A percentile compares a stretch with the other conserved stretches of the same genome.
Evolutionary conservation across 2,113 vertebrate species (phyloP).

Genomic region (Theristicus caerulescens): DNA sequence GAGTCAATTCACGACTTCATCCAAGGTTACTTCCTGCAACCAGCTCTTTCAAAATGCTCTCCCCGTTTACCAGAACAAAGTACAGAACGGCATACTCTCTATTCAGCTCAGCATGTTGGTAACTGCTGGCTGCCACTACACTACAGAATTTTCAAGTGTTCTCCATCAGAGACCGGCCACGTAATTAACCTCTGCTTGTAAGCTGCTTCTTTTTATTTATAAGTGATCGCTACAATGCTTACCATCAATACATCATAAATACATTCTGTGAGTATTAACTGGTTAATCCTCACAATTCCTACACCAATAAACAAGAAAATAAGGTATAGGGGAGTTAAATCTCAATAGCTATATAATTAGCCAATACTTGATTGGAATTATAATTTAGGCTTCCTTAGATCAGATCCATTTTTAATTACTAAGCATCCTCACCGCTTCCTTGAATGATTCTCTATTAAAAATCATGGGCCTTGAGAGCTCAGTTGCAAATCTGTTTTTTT

Average conservation of each 20-base stretch:
- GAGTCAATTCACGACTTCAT: background rate
- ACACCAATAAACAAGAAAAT: background rate
- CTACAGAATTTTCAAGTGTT: background rate
- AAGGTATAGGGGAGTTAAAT: background rate
- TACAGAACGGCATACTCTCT: background rate
- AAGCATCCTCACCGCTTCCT: background rate
- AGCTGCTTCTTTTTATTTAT: background rate
- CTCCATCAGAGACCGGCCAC: background rate
- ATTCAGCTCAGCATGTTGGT: accelerated
- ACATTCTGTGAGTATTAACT: background rate
- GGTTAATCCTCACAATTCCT: background rate
- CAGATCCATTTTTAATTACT: background rate
- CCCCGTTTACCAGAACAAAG: background rate
- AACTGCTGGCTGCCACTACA: background rate
- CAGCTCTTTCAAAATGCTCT: background rate
- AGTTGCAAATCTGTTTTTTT: background rate
- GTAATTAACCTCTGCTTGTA: background rate
- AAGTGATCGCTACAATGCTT: background rate
- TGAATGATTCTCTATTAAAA: background rate
- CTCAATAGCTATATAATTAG: background rate
- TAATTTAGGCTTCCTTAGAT: background rate
- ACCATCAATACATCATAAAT: background rate
- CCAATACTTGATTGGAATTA: background rate
- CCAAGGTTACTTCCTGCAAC: background rate
- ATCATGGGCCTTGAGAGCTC: background rate